Conservation (phyloP, 2,888 invertebrate species). For the Drosophila infuscata region DNA sequence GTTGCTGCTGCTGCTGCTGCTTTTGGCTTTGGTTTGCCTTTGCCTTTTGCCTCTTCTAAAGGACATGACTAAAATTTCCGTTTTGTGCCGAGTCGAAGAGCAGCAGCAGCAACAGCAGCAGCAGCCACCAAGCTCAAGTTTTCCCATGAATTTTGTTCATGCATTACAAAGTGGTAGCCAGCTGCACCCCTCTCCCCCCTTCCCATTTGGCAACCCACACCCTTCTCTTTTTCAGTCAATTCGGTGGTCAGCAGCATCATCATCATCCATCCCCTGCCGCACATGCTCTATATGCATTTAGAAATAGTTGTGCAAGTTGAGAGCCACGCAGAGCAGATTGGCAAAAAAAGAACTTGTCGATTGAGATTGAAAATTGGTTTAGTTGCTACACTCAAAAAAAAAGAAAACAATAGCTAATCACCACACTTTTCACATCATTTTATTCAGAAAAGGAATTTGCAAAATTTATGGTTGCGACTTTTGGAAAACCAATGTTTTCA, state of each 20-base stretch:
- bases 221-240: background rate
- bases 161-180: conserved; percentile 65
- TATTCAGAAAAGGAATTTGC: too few relatives aligned
- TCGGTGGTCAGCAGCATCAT: conserved; percentile 15
- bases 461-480: background rate
- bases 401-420: background rate
- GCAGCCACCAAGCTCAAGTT: conserved; percentile 65
- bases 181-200: conserved; percentile 5
- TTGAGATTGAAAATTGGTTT: conserved; percentile 79
- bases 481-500: background rate
- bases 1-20: conserved; percentile 20
- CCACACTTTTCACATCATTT: background rate
- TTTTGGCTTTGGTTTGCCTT: conserved; percentile 28
- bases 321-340: conserved; percentile 45
- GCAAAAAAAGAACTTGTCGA: conserved; percentile 74
- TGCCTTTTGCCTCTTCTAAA: conserved; percentile 61
- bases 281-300: conserved; percentile 29
- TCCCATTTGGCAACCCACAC: background rate
- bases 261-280: conserved; percentile 8
- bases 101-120: conserved; percentile 3
- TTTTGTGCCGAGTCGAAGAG: conserved; percentile 56
- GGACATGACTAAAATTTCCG: conserved; percentile 76
- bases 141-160: conserved; percentile 79
- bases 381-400: conserved; percentile 34
- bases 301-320: conserved; percentile 75